phyloP scores from a whole-genome alignment of 2,797 vertebrate species.

The Scarus forsteni region DNA sequence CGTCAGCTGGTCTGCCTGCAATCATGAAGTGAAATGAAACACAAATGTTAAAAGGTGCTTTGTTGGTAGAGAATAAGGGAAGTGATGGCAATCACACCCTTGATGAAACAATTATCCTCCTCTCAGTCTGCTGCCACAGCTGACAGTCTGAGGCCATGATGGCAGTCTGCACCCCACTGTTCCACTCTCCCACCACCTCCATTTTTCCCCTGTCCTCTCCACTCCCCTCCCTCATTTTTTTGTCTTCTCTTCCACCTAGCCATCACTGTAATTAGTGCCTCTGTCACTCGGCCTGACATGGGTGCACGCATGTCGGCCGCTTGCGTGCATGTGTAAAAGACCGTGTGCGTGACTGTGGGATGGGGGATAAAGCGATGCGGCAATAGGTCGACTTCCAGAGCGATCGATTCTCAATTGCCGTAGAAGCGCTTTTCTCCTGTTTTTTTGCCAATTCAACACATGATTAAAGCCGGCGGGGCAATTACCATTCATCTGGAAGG shows the following conservation, averaged over 20 bases:
- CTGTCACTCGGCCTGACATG: slow-evolving; percentile 68
- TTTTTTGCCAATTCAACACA: slow-evolving; percentile 81
- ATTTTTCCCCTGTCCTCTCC: slow-evolving; percentile 39
- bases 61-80: slow-evolving; percentile 57
- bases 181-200: slow-evolving; percentile 40
- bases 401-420: slow-evolving; percentile 80
- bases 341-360: slow-evolving; percentile 17
- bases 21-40: slow-evolving; percentile 52
- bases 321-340: slow-evolving; percentile 14
- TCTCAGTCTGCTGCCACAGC: slow-evolving; percentile 60
- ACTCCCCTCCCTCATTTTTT: slow-evolving; percentile 36
- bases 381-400: slow-evolving; percentile 71
- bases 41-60: slow-evolving; percentile 67
- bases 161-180: slow-evolving; percentile 46
- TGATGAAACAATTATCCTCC: slow-evolving; percentile 77
- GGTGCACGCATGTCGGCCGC: slow-evolving; percentile 28
- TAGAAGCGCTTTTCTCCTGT: slow-evolving; percentile 74
- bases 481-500: slow-evolving; percentile 81
- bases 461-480: slow-evolving; percentile 82
- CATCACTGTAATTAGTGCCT: slow-evolving; percentile 76
- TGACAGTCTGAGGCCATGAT: slow-evolving; percentile 57
- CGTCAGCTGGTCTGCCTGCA: slow-evolving; percentile 21
- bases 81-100: slow-evolving; percentile 74
- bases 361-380: slow-evolving; percentile 41
- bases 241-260: slow-evolving; percentile 57